Percentiles rank a stretch among this genome's conserved stretches.
Conservation (phyloP, 2,113 vertebrate genomes). For the Trinectes maculatus region DNA sequence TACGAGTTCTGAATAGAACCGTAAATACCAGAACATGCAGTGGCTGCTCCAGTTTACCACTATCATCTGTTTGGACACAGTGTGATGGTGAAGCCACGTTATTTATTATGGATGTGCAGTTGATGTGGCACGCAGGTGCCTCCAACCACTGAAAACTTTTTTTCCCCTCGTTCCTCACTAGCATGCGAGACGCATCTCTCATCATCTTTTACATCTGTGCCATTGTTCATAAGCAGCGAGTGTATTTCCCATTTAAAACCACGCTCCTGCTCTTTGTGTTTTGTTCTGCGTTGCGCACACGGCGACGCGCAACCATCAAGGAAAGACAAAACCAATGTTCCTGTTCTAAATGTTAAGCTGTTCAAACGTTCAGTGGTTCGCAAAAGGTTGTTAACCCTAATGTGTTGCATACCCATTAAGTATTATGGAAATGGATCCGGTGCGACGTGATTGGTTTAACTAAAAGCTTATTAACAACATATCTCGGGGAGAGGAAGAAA, state of each 20-base stretch:
- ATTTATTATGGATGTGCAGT: constrained; percentile 64
- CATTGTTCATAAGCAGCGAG: constrained; percentile 35
- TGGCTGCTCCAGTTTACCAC: constrained; percentile 51
- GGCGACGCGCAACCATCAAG: constrained; percentile 39
- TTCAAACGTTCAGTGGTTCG: constrained; percentile 61
- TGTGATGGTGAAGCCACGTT: constrained; percentile 56
- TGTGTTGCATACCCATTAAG: constrained; percentile 73
- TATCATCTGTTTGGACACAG: constrained; percentile 21
- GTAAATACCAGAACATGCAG: constrained; percentile 7
- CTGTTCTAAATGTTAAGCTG: constrained; percentile 65
- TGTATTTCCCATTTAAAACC: constrained; percentile 47
- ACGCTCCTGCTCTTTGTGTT: constrained; percentile 26
- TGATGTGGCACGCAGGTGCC: constrained; percentile 58
- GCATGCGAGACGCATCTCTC: constrained; percentile 23
- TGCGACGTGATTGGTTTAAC: constrained; percentile 73
- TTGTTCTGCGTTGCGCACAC: constrained; percentile 38
- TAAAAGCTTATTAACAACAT: constrained; percentile 75
- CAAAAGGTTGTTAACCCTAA: constrained; percentile 74
- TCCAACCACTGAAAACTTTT: not conserved
- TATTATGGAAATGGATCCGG: constrained; percentile 67
- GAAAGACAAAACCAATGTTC: constrained; percentile 67
- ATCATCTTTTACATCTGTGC: constrained; percentile 36
- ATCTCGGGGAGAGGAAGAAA: constrained; percentile 46
- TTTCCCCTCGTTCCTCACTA: constrained; percentile 14
- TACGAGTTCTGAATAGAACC: constrained; percentile 40